Evolutionary conservation across 2,797 vertebrate species (phyloP), one percentile per base, ranked within the genome.

Genomic region (Eutrigla gurnardus): DNA sequence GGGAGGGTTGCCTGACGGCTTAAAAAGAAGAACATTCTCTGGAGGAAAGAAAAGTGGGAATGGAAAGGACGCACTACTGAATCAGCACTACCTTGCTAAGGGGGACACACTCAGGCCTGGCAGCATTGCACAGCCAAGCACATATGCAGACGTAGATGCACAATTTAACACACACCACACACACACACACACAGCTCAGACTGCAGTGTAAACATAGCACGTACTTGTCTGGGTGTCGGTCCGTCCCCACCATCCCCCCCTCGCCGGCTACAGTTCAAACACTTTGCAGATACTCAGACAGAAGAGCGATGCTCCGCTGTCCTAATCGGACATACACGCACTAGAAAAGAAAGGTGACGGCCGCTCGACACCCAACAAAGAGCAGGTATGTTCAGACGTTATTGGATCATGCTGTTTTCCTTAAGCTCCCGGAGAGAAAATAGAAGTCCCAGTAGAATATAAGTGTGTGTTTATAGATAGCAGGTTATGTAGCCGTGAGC

Each of bases 131-230:
- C 32, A 13, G 52, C 25, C 46, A 66, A 10, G 66, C 73, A 77
- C 69, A 72, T 70, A 80, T 74, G 66, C 66, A 73, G 45, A 68
- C 37, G 65, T 58, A 57, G 62, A 80, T 15, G 52, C 86, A 75
- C 74, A 66, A 58, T 72, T 77, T 50, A 42, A 53, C 58, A 66
- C 70, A 50, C 52, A 67, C 14, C 52, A 60, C 57, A 73, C 67
- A 46, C 52, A 65, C 33, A 62, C 39, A 66, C 60, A 75, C 73
- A 45, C 17, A 43, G 60, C 66, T 81, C 84, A 84, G 75, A 81
- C 90, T 75, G 77, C 77, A 74, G 66, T 39, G 88, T 65, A 88
- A 89, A 91, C 50, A 40, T 87, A 80, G 73, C 86, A 87, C 80
- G 73, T 78, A 86, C 85, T 77, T 79, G 88, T 86, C 85, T 79